phyloP scores from a whole-genome alignment of 2,888 invertebrate genomes.

The Apotomis betuletana region DNA sequence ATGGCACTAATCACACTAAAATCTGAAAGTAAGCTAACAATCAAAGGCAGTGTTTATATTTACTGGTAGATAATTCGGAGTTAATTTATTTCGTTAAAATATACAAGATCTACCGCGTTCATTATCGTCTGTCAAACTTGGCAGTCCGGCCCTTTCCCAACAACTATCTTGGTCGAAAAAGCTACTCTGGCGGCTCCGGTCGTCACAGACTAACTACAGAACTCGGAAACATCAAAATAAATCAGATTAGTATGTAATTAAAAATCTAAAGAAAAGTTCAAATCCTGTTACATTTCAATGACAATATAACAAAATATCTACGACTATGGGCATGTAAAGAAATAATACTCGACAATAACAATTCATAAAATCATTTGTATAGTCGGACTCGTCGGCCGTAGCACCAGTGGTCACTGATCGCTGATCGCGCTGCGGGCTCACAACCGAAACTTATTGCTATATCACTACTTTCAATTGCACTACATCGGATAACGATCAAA shows the following conservation, averaged over 20 bases:
- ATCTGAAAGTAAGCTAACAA: conserved; percentile 62
- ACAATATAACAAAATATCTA: conserved; percentile 78
- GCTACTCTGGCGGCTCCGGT: not conserved
- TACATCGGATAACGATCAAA: conserved; percentile 71
- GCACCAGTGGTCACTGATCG: conserved; percentile 67
- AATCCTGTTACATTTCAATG: conserved; percentile 79
- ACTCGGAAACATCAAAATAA: not conserved
- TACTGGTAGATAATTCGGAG: conserved; percentile 38
- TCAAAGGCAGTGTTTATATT: conserved; percentile 64
- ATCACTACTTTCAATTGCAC: conserved; percentile 80
- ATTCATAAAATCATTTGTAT: conserved; percentile 74
- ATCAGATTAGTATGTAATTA: conserved; percentile 9
- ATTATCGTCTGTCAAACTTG: not conserved
- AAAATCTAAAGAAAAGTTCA: conserved; percentile 46
- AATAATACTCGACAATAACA: conserved; percentile 79
- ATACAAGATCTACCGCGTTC: not conserved
- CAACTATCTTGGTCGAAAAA: not conserved
- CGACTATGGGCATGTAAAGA: conserved; percentile 68
- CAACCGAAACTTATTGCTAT: conserved; percentile 83
- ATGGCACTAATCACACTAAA: conserved; percentile 78
- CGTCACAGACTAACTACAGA: not conserved
- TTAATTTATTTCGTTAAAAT: conserved; percentile 11
- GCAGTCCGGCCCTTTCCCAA: not conserved
- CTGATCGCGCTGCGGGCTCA: conserved; percentile 70
- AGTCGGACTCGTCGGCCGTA: conserved; percentile 49